A percentile compares a stretch with the other conserved stretches of the same genome.
Evolutionary conservation across 2,888 invertebrate species (phyloP).

Genomic region (Choristoneura rosaceana): DNA sequence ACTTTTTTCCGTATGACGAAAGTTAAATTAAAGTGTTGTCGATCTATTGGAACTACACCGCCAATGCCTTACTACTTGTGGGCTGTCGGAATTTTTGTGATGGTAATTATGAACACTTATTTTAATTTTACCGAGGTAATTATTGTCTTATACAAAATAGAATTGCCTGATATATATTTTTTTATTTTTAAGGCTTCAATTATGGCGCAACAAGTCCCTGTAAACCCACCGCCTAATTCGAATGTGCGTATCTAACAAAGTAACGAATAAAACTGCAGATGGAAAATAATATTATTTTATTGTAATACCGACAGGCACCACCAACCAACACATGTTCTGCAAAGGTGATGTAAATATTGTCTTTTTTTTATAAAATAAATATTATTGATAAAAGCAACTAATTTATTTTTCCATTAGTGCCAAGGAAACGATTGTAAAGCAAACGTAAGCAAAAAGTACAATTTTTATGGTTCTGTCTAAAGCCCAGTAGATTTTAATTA

Average conservation of each 20-base stretch:
- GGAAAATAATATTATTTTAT: background rate
- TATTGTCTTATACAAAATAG: background rate
- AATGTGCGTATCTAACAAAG: background rate
- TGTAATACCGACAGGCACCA: background rate
- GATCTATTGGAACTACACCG: background rate
- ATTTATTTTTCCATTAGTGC: background rate
- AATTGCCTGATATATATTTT: background rate
- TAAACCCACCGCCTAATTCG: background rate
- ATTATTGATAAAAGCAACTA: background rate
- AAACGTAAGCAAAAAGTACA: background rate
- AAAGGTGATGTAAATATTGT: background rate
- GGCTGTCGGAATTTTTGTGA: background rate
- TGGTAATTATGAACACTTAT: background rate
- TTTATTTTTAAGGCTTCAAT: background rate
- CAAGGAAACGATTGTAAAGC: constrained; percentile 6
- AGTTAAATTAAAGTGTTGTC: background rate
- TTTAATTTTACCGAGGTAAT: background rate
- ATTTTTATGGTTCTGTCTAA: too few relatives aligned
- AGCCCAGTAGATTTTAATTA: too few relatives aligned
- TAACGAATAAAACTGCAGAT: background rate
- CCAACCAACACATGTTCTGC: background rate
- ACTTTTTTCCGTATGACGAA: background rate
- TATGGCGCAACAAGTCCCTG: background rate
- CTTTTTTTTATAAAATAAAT: background rate
- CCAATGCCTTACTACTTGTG: background rate